Conservation (phyloP, 2,888 invertebrate species). For the Lomographa bimaculata region DNA sequence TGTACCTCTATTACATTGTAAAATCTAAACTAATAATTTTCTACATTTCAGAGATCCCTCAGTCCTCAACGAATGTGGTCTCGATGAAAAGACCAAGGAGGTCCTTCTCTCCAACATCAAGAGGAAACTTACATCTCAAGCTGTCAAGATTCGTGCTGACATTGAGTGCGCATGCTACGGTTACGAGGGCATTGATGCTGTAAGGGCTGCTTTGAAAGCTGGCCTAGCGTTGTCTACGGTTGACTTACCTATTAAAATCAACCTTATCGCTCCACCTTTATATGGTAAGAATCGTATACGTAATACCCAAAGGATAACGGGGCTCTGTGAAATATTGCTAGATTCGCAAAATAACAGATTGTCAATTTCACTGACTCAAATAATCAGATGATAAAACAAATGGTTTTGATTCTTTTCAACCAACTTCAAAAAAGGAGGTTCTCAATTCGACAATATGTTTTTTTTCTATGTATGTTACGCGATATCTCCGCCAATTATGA, state of each 20-base stretch:
- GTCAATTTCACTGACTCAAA: too few species aligned
- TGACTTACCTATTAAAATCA: constrained; percentile 98
- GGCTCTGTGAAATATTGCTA: too few species aligned
- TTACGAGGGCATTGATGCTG: constrained; percentile 99
- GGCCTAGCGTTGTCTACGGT: constrained; percentile 96
- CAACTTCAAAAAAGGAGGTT: too few species aligned
- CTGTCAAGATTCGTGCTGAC: constrained; percentile 73
- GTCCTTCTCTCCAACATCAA: constrained; percentile 97
- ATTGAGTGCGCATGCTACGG: constrained; percentile 81
- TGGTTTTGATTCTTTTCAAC: too few species aligned
- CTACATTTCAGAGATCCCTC: constrained; percentile 94
- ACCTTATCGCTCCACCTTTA: constrained; percentile 98
- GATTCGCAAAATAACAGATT: too few species aligned
- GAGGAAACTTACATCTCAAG: constrained; percentile 96
- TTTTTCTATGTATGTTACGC: too few species aligned
- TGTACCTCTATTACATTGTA: too few species aligned
- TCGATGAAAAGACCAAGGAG: constrained; percentile 96
- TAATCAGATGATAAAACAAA: too few species aligned
- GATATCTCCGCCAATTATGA: too few species aligned
- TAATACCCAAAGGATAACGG: too few species aligned
- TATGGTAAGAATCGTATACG: constrained; percentile 90
- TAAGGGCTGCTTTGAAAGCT: constrained; percentile 94
- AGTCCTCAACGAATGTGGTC: constrained; percentile 96
- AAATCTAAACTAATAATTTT: too few species aligned
- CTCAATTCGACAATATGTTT: too few species aligned